Evolutionary conservation across 2,113 vertebrate species (phyloP), one percentile per base, ranked within the genome.

Genomic region (Theristicus caerulescens): DNA sequence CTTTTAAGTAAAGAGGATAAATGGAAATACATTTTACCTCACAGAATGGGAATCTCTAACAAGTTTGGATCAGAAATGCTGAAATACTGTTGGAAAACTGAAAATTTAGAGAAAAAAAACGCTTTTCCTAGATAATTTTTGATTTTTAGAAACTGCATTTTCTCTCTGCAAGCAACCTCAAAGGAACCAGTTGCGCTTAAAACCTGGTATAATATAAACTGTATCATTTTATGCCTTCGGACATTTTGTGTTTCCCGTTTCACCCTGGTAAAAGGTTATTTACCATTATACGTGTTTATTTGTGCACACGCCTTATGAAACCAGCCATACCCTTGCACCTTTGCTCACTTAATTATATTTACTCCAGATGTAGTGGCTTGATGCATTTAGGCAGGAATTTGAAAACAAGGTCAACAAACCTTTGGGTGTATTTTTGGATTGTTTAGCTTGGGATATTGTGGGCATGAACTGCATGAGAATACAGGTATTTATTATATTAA

Each of bases 301-400:
- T 87, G 83, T 93, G 55, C 61, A 84, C 69, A 54, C 54, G 26
- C n/a, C 65, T 74, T 84, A 71, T 59, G 69, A 86, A 95, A 74
- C 40, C 55, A 89, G 64, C 61, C 61, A 55, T 89, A 78, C 20
- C 74, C 42, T 96, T 96, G 83, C 83, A 95, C 91, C 49, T 94
- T 44, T 92, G 64, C 38, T 89, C 69, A 44, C 40, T 73, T 88
- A 94, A 89, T 96, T 86, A 31, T 89, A 93, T 94, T 94, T 96
- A 59, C 84, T 94, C 47, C 52, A 52, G 47, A 89, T 66, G 47
- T 78, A 74, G 89, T 57, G 40, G 38, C 86, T 82, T 97, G 86
- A 91, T 94, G 65, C n/a, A 76, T 91, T 89, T 87, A 95, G 64
- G 80, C 32, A 86, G 51, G 0, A 10, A 62, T 86, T 74, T 86